phyloP scores from a whole-genome alignment of 2,113 vertebrate species.

The Vidua chalybeata region DNA sequence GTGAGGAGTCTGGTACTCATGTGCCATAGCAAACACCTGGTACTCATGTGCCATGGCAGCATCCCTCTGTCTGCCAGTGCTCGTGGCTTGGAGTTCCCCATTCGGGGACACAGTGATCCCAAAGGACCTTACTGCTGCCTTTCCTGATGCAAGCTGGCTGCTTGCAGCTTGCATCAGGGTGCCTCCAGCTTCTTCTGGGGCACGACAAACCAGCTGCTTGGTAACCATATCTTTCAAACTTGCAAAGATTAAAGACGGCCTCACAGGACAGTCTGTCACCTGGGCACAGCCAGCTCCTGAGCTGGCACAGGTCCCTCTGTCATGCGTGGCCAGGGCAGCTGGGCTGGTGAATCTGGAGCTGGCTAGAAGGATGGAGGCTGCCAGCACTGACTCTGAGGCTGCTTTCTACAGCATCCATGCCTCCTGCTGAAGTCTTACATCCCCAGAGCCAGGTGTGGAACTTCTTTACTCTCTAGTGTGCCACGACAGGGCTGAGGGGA shows the following conservation, averaged over 20 bases:
- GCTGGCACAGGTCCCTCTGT: background rate
- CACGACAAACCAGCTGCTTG: background rate
- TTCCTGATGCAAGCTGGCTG: background rate
- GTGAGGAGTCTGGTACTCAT: background rate
- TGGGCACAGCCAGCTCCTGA: background rate
- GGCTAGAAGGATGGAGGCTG: background rate
- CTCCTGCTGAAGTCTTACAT: background rate
- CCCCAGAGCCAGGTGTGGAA: background rate
- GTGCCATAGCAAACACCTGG: background rate
- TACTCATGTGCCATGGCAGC: rapidly evolving
- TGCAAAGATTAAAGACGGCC: background rate
- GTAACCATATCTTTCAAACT: background rate
- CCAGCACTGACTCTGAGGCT: background rate
- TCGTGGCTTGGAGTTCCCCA: background rate
- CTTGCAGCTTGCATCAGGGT: too few relatives aligned
- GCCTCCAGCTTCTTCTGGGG: background rate
- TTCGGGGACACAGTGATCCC: background rate
- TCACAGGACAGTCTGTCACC: background rate
- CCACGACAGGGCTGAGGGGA: background rate
- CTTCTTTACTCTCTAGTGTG: background rate
- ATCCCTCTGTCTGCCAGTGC: rapidly evolving
- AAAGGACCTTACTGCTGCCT: background rate
- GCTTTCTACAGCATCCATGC: background rate
- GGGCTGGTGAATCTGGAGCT: background rate
- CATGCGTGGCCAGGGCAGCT: background rate